A percentile compares a stretch with the other conserved stretches of the same genome.
Evolutionary conservation across 2,888 invertebrate species (phyloP).

Genomic region (Drosophila austrosaltans): DNA sequence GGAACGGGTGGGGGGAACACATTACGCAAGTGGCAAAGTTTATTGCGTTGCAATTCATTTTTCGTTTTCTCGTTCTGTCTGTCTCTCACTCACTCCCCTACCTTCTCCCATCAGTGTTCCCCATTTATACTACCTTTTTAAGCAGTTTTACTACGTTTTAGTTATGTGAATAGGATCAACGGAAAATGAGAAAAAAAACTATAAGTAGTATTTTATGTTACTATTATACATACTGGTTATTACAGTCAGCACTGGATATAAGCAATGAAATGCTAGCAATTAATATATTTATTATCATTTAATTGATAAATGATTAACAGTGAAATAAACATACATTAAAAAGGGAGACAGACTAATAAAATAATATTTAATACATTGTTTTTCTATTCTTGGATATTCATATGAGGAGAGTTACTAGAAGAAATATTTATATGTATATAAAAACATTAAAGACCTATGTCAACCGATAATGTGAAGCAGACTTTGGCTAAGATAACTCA

Average conservation of each 20-base stretch:
- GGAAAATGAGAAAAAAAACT: not conserved
- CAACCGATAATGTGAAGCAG: no score
- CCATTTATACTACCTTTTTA: slow-evolving; percentile 34
- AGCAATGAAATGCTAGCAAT: not conserved
- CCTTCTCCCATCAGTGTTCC: slow-evolving; percentile 4
- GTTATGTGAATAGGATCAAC: slow-evolving; percentile 46
- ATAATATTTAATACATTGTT: no score
- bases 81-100: not conserved
- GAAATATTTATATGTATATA: no score
- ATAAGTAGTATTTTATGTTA: not conserved
- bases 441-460: no score
- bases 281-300: not conserved
- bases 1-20: slow-evolving; percentile 23
- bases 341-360: no score
- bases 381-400: no score
- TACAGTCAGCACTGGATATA: not conserved
- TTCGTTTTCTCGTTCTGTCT: slow-evolving; percentile 21
- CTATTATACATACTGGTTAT: not conserved
- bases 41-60: slow-evolving; percentile 70
- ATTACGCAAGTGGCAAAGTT: slow-evolving; percentile 70
- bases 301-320: no score
- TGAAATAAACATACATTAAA: no score
- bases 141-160: slow-evolving; percentile 51
- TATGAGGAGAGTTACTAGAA: no score
- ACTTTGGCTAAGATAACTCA: no score